Base-by-base conservation (phyloP, 2,888 invertebrate genomes). In the Dryadula phaetusa region DNA sequence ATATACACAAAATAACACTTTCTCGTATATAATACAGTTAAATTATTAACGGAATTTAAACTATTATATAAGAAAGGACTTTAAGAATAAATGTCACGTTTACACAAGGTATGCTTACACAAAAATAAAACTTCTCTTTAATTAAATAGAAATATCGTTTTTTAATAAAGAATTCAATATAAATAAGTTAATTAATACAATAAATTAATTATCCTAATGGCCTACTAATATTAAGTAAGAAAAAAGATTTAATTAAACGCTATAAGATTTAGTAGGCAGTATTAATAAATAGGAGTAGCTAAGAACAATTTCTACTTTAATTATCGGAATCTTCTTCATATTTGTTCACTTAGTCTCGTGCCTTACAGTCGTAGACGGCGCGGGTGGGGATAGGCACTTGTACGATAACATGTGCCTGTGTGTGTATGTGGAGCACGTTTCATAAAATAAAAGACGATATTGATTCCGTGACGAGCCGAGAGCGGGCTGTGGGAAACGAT, bases 401-500 rank as follows among this genome's bases (percentile, higher is more conserved):
- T 75, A 67, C 76, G 75, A 73, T 76, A 79, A 71, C 66, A 67
- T 60, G 52, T 64, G 77, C 62, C 75, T 68, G 71, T 67, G 73
- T 72, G 74, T 76, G 73, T 86, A 87, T 89, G 85, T 87, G 82
- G 83, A 86, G 86, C 90, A 89, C 89, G 90, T 88, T 87, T 87
- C 84, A 83, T 86, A 87, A 92, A 89, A 92, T 92, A 92, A 91
- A 90, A 92, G 90, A 84, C 86, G 87, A 89, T 92, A 92, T 92
- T 91, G 92, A 92, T 92, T 92, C 88, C 91, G 91, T 92, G 90
- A 90, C 90, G 90, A 86, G 85, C 80, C 80, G 84, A 82, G 85
- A 81, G 83, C 87, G 85, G 80, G 85, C 89, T 89, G 90, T 92
- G 92, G 88, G 92, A 92, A 92, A 85, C 86, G 85, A 88, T 89